Base-by-base conservation (phyloP, 1,140 invertebrate species). In the Drosophila funebris region DNA sequence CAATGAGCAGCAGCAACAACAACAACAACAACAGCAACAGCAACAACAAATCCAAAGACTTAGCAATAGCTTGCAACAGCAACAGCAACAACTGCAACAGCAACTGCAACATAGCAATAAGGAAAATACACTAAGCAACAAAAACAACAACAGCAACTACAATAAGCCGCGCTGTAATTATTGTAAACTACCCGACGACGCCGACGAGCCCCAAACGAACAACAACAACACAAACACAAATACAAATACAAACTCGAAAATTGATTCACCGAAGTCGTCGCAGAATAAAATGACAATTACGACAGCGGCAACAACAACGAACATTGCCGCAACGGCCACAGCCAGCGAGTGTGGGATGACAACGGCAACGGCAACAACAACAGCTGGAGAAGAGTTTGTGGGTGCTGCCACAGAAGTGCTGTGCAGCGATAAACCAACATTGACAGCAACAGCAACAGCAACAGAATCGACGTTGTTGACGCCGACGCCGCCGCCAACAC, bases 281-380 rank as follows among this genome's bases (percentile, higher is more conserved):
- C 84, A 78, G 79, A 89, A 89, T 89, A 89, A 89, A 89, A 90
- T 90, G 85, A 90, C 85, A 90, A 90, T 90, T 81, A 90, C 82
- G 68, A 85, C 76, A 71, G 78, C 84, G 79, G 64, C 81, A 79
- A 54, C 63, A 72, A 63, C 63, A 63, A 58, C 66, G 48, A 82
- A 64, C 56, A 60, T 70, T 64, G 70, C 81, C 13, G 61, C 75
- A 58, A 78, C 75, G 22, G 67, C 76, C 22, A 71, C 73, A 60
- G 43, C 61, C 52, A 78, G 57, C 62, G 82, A 87, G 82, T 83
- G 82, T 87, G 82, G 82, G 82, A 74, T 76, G 82, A 75, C 75
- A 67, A 43, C 57, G 52, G 56, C 77, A 64, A 27, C 66, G 61
- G 22, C 77, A 61, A 29, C 53, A 54, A 13, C 67, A 44, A 29